A percentile compares a stretch with the other conserved stretches of the same genome.
These are phyloP conservation scores for Eumacrocentrus americanus DNA, from an alignment of 2,888 invertebrate species.

Conservation along the genomic window DNA sequence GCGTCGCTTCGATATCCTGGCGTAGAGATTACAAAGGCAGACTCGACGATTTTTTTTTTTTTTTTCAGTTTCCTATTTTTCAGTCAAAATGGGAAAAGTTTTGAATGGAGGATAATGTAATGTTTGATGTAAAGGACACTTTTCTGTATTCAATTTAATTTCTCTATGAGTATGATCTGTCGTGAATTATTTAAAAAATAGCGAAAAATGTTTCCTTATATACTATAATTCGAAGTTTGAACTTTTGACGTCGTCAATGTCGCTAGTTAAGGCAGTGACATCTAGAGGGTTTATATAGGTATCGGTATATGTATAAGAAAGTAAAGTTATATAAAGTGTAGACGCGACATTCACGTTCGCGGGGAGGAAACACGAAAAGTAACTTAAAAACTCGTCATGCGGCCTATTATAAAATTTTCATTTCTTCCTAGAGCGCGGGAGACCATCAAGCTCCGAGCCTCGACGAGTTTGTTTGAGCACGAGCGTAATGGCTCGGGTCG, in stretches of 20 bases:
- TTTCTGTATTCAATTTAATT: no score
- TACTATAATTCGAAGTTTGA: no score
- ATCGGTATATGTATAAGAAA: background rate
- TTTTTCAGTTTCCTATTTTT: background rate
- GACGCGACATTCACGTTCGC: background rate
- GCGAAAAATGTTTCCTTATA: no score
- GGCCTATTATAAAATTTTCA: slow-evolving; percentile 35
- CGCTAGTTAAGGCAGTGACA: no score
- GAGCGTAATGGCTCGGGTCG: slow-evolving; percentile 21
- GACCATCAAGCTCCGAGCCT: background rate
- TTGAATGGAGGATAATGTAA: no score
- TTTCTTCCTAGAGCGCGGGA: background rate
- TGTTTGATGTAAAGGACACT: no score
- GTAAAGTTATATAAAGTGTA: background rate
- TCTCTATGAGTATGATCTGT: no score
- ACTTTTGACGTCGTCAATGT: no score
- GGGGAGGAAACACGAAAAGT: slow-evolving; percentile 31
- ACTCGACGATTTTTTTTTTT: slow-evolving; percentile 2
- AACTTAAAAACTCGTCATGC: slow-evolving; percentile 38
- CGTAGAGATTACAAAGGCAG: no score
- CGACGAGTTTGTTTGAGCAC: slow-evolving; percentile 20
- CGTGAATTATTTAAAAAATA: no score
- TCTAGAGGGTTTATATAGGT: slow-evolving; percentile 28
- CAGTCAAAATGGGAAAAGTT: no score
- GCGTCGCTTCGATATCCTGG: background rate